Percentiles rank a stretch among this genome's conserved stretches.
phyloP scores from a whole-genome alignment of 2,888 invertebrate genomes.

The Blera fallax region DNA sequence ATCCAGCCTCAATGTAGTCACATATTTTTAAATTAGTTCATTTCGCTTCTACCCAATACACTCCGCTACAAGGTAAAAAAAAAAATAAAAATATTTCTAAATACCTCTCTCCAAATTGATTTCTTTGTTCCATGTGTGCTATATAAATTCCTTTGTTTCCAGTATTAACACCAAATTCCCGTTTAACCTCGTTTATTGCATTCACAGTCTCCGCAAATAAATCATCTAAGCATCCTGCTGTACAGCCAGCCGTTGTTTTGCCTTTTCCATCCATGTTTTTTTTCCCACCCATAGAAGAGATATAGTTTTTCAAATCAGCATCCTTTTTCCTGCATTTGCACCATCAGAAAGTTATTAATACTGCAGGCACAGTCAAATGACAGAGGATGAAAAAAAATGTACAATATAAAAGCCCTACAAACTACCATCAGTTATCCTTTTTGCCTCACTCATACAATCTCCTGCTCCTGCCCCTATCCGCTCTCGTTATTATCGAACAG shows the following conservation, averaged over 20 bases:
- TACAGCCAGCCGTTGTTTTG: background rate
- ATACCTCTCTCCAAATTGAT: background rate
- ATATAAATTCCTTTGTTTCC: background rate
- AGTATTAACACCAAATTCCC: constrained; percentile 29
- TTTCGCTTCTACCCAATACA: too few species aligned
- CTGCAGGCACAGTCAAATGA: constrained; percentile 53
- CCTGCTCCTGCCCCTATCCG: constrained; percentile 36
- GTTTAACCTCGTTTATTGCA: constrained; percentile 41
- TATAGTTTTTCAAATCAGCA: constrained; percentile 51
- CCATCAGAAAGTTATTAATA: constrained; percentile 67
- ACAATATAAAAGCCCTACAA: background rate
- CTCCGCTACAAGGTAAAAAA: too few species aligned
- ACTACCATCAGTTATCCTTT: constrained; percentile 27
- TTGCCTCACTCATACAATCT: constrained; percentile 24
- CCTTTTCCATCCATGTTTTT: background rate
- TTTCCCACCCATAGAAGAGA: background rate
- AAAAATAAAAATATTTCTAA: too few species aligned
- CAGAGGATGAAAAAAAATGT: background rate
- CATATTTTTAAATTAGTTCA: too few species aligned
- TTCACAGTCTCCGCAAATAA: constrained; percentile 20
- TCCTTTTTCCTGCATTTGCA: constrained; percentile 52
- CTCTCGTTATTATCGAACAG: constrained; percentile 33
- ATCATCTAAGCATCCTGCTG: constrained; percentile 28
- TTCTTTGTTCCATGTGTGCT: background rate
- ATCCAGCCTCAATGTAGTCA: too few species aligned